These are phyloP conservation scores for Catalaphyllia jardinei DNA, from an alignment of 64 coral and sea anemone genomes.

Conservation along the genomic window DNA sequence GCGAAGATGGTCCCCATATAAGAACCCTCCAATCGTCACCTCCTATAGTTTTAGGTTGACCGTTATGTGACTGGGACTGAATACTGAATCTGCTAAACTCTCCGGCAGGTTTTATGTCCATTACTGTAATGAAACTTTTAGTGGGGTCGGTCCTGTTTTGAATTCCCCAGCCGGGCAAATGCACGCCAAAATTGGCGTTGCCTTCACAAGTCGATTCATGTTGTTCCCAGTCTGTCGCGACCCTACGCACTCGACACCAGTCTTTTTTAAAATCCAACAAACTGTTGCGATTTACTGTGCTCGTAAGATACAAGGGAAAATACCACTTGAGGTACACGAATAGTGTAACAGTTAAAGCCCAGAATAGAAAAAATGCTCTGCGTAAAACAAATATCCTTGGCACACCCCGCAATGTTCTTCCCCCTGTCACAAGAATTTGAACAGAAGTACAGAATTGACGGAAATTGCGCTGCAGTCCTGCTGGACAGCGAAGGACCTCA, in stretches of 20 bases:
- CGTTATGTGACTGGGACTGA: slow-evolving; percentile 69
- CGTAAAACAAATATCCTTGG: slow-evolving; percentile 78
- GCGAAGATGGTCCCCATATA: slow-evolving; percentile 60
- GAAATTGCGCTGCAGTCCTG: slow-evolving; percentile 33
- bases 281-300: slow-evolving; percentile 74
- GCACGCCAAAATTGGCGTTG: slow-evolving; percentile 15
- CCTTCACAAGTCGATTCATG: slow-evolving; percentile 41
- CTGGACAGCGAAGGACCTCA: slow-evolving; percentile 42
- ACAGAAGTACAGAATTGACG: slow-evolving; percentile 47
- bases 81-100: slow-evolving; percentile 84
- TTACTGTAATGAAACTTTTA: slow-evolving; percentile 66
- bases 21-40: slow-evolving; percentile 75
- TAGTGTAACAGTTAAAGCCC: slow-evolving; percentile 58
- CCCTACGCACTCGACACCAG: slow-evolving; percentile 68
- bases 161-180: neutral
- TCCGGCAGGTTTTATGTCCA: slow-evolving; percentile 65
- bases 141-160: slow-evolving; percentile 64
- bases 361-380: slow-evolving; percentile 73
- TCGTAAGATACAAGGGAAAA: slow-evolving; percentile 75
- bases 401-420: slow-evolving; percentile 59
- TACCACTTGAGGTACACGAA: slow-evolving; percentile 81
- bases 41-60: slow-evolving; percentile 31
- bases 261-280: slow-evolving; percentile 66
- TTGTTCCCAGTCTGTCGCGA: slow-evolving; percentile 54
- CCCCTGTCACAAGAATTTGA: slow-evolving; percentile 36